Conservation (phyloP, 2,888 invertebrate species). For the Lymantria monacha region DNA sequence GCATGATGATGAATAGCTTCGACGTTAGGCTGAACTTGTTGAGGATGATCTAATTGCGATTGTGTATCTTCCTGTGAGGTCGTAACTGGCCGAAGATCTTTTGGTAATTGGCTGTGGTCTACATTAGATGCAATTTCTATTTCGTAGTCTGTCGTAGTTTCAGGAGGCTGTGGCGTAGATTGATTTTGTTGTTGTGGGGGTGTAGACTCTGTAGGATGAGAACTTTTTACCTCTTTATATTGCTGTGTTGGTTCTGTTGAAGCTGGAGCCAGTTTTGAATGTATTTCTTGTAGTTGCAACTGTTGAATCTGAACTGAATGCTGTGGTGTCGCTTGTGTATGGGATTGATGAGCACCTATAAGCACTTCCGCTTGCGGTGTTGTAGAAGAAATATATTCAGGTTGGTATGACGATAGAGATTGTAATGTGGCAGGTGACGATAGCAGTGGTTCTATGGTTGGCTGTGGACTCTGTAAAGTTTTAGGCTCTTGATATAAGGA, state of each 20-base stretch:
- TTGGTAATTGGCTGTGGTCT: constrained; percentile 9
- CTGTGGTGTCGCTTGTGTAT: neutral
- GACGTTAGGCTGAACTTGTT: neutral
- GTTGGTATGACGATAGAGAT: neutral
- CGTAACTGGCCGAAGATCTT: constrained; percentile 8
- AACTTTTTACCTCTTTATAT: neutral
- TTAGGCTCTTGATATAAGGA: constrained; percentile 1
- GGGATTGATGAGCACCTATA: neutral
- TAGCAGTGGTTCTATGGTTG: neutral
- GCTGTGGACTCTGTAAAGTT: neutral
- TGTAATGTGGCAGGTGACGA: constrained; percentile 1
- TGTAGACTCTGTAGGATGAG: neutral
- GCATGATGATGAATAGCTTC: neutral
- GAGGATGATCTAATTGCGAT: neutral
- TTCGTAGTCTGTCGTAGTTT: constrained; percentile 7
- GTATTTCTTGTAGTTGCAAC: constrained; percentile 6
- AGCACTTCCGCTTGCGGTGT: constrained; percentile 2
- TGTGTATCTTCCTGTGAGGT: neutral
- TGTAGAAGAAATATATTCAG: constrained; percentile 2
- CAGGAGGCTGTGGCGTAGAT: constrained; percentile 2
- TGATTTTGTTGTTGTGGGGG: neutral
- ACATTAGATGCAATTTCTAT: constrained; percentile 10
- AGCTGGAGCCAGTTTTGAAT: neutral
- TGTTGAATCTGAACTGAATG: constrained; percentile 4
- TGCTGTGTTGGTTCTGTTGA: neutral